These are phyloP conservation scores for Castor canadensis DNA, from an alignment of 2,113 vertebrate species.

Conservation along the genomic window DNA sequence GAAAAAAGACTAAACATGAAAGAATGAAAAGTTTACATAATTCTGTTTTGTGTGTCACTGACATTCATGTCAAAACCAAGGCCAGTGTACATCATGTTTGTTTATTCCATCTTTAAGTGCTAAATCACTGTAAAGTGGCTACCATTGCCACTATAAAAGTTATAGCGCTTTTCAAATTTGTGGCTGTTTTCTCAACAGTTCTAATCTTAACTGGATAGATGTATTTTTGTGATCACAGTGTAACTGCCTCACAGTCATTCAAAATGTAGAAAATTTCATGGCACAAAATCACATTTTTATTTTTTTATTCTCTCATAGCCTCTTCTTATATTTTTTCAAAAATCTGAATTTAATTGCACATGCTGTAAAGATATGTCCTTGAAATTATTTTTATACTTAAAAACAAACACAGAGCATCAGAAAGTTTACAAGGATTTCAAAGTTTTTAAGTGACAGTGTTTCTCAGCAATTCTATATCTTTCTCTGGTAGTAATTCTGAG, in stretches of 20 bases:
- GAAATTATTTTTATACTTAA: neutral
- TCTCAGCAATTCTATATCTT: neutral
- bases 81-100: neutral
- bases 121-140: neutral
- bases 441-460: neutral
- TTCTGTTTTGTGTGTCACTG: neutral
- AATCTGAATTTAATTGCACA: neutral
- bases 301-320: neutral
- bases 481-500: neutral
- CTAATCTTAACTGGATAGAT: neutral
- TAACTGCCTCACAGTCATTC: neutral
- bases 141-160: neutral
- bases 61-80: neutral
- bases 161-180: conserved; percentile 30
- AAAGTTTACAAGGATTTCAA: neutral
- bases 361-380: neutral
- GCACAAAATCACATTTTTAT: neutral
- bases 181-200: neutral
- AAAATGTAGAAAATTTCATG: neutral
- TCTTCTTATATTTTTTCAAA: neutral
- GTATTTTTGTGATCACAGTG: conserved; percentile 6
- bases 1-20: neutral
- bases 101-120: neutral
- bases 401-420: neutral
- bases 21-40: neutral